Percentiles rank a stretch among this genome's conserved stretches.
Conservation (phyloP, 2,888 invertebrate genomes). For the Mythimna vitellina region DNA sequence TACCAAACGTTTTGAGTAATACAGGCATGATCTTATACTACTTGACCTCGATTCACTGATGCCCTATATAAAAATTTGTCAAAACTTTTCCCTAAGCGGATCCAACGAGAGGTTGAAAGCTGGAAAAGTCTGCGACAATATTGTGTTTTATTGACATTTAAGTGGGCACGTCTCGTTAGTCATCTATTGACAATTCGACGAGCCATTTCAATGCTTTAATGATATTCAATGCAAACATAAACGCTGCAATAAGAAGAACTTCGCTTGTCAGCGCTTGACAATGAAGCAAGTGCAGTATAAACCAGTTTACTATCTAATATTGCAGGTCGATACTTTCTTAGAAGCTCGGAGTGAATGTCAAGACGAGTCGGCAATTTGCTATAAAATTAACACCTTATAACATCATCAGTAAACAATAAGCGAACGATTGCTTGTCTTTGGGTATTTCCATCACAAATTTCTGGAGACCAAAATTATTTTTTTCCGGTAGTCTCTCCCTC, state of each 20-base stretch:
- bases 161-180: slow-evolving; percentile 29
- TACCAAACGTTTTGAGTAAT: too few species aligned
- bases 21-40: too few species aligned
- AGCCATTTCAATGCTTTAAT: slow-evolving; percentile 24
- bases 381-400: slow-evolving; percentile 17
- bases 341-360: slow-evolving; percentile 6
- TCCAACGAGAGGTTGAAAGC: background rate
- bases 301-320: slow-evolving; percentile 41
- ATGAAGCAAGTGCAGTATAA: slow-evolving; percentile 25
- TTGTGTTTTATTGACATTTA: background rate
- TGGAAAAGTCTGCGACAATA: background rate
- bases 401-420: background rate
- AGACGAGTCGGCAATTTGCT: background rate
- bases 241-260: slow-evolving; percentile 34
- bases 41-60: background rate
- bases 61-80: background rate
- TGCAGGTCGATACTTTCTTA: slow-evolving; percentile 26
- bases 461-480: background rate
- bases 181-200: slow-evolving; percentile 16
- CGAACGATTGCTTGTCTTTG: background rate
- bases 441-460: background rate
- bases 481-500: background rate
- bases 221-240: slow-evolving; percentile 20
- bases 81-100: background rate
- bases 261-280: slow-evolving; percentile 29